Evolutionary conservation across 1,140 invertebrate species (phyloP), one percentile per base, ranked within the genome.

Genomic region (Neodiprion pinetum): DNA sequence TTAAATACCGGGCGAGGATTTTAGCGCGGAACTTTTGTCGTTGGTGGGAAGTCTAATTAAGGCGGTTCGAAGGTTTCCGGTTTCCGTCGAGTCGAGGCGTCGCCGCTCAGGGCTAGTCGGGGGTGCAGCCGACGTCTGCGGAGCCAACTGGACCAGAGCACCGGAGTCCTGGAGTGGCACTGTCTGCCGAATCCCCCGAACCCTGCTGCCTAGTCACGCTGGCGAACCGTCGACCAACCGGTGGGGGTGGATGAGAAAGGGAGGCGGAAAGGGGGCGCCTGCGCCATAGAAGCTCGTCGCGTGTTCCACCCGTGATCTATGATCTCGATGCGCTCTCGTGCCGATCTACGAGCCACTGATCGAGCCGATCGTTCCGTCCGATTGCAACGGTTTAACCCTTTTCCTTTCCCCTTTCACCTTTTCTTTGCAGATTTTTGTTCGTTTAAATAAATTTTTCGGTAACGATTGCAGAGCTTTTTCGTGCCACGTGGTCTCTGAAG

Each of bases 121-220:
- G 53, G 53, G 53, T 61, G 53, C 53, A 61, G 9, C 53, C 53
- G 53, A 61, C 53, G 53, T 61, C 53, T 61, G 53, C 53, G 4
- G 28, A 61, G n/a, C 53, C n/a, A 17, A 61, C 53, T 61, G 53
- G 53, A 61, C 53, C 53, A 61, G 53, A 61, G 53, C 53, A 12
- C 53, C 53, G 53, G 53, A 61, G 53, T 61, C 11, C 53, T 61
- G 53, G 53, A 61, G 53, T 61, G n/a, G 53, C 53, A 61, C 53
- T 61, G 53, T 14, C 53, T 61, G 53, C 11, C 11, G 9, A 61
- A 4, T 61, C 5, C 53, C 53, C 53, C 53, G 11, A 17, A 61
- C 11, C 53, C 53, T 17, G 11, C 53, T 9, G 11, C 11, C 53
- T 12, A 12, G 11, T 61, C 11, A 12, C n/a, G 7, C 11, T 17